Percentiles rank a stretch among this genome's conserved stretches.
Evolutionary conservation across 1,140 invertebrate genomes (phyloP).

Genomic region (Zaprionus lachaisei): DNA sequence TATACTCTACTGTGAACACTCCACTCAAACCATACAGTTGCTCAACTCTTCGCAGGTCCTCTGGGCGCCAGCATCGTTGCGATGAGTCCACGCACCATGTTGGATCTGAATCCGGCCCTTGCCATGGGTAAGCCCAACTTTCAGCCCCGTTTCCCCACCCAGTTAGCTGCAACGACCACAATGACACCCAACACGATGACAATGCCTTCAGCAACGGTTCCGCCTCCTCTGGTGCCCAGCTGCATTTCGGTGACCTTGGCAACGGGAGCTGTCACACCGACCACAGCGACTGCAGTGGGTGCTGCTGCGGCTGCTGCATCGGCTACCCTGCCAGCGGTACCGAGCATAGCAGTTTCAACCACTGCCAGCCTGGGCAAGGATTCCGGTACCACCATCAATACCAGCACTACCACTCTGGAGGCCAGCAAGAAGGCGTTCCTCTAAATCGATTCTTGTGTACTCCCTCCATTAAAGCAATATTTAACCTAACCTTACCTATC

Average conservation of each 20-base stretch:
- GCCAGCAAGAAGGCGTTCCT: conserved; percentile 73
- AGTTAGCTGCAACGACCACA: conserved; percentile 57
- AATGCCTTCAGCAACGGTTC: not conserved
- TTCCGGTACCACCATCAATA: conserved; percentile 59
- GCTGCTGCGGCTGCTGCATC: conserved; percentile 29
- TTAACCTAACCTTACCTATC: conserved; percentile 43
- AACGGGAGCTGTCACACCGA: conserved; percentile 31
- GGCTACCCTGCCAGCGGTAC: conserved; percentile 41
- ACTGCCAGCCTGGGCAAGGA: conserved; percentile 70
- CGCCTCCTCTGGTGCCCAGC: conserved; percentile 24
- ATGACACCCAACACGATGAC: not conserved
- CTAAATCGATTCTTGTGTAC: conserved; percentile 22
- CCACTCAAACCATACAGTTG: conserved; percentile 70
- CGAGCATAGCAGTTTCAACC: conserved; percentile 72
- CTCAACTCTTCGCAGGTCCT: conserved; percentile 83
- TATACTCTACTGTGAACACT: conserved; percentile 36
- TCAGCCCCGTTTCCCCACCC: conserved; percentile 80
- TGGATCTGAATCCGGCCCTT: conserved; percentile 83
- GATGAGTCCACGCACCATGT: conserved; percentile 83
- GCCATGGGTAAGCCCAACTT: conserved; percentile 83
- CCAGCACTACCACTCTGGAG: conserved; percentile 52
- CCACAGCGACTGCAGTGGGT: conserved; percentile 37
- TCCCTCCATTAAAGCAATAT: conserved; percentile 65
- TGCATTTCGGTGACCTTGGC: conserved; percentile 33
- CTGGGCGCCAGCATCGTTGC: conserved; percentile 84